These are phyloP conservation scores for Anguilla megastoma DNA, from an alignment of 2,797 vertebrate species.

Conservation along the genomic window DNA sequence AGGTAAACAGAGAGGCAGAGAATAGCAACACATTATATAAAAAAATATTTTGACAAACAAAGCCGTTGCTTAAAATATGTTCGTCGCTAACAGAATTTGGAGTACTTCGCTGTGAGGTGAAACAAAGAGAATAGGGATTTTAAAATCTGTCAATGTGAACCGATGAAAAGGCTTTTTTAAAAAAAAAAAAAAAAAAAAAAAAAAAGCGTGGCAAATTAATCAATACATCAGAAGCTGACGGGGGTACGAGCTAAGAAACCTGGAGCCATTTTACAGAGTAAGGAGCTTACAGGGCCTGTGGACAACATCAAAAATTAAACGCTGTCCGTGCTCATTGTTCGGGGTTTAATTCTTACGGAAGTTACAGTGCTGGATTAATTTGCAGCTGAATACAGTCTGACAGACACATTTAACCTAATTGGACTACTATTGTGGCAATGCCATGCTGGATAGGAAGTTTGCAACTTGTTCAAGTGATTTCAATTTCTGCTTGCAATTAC, in stretches of 20 bases:
- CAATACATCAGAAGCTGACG: slow-evolving; percentile 15
- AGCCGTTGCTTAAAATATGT: neutral
- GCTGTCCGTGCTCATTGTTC: slow-evolving; percentile 12
- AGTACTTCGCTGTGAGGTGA: slow-evolving; percentile 15
- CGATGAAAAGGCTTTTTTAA: neutral
- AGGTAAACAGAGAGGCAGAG: neutral
- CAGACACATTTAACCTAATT: slow-evolving; percentile 54
- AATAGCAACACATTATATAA: neutral
- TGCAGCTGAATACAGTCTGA: slow-evolving; percentile 54
- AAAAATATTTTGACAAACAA: neutral
- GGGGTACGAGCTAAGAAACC: neutral
- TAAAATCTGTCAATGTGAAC: slow-evolving; percentile 18
- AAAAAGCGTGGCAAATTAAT: slow-evolving; percentile 22
- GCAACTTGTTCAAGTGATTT: neutral
- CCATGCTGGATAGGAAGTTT: neutral
- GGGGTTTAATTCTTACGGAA: slow-evolving; percentile 50
- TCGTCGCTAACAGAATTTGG: neutral
- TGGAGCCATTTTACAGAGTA: neutral
- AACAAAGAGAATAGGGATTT: slow-evolving; percentile 18
- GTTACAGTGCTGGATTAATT: slow-evolving; percentile 50
- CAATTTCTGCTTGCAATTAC: neutral
- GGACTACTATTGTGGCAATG: neutral
- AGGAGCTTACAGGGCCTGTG: neutral
- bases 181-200: no score
- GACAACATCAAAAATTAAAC: neutral